Evolutionary conservation across 1,140 invertebrate species (phyloP).

Genomic region (Hirudo medicinalis): DNA sequence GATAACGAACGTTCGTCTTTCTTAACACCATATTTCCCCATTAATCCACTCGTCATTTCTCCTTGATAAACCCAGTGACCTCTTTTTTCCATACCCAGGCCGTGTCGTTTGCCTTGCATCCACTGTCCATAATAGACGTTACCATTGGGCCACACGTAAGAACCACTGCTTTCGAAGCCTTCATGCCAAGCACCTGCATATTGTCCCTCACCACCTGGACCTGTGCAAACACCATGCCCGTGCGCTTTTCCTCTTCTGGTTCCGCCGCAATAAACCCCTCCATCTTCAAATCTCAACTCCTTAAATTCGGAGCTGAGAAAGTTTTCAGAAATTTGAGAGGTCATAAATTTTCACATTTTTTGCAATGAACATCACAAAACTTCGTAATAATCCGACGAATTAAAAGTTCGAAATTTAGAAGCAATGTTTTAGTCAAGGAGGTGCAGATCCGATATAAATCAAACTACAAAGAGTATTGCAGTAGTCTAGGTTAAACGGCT

Average conservation of each 20-base stretch:
- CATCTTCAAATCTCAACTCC: conserved; percentile 89
- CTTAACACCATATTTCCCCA: conserved; percentile 85
- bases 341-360: too few species aligned
- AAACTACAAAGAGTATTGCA: too few species aligned
- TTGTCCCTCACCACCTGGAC: conserved; percentile 63
- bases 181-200: conserved; percentile 92
- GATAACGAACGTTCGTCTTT: conserved; percentile 80
- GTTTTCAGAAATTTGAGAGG: too few species aligned
- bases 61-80: conserved; percentile 90
- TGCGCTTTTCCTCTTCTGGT: conserved; percentile 73
- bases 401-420: too few species aligned
- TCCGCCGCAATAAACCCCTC: conserved; percentile 88
- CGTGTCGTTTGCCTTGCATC: conserved; percentile 92
- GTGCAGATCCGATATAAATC: too few species aligned
- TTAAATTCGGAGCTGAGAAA: not conserved
- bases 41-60: conserved; percentile 92
- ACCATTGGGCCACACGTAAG: conserved; percentile 87
- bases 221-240: conserved; percentile 24
- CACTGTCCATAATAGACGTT: conserved; percentile 89
- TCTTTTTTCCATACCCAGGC: conserved; percentile 79
- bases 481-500: too few species aligned
- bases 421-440: too few species aligned
- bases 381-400: too few species aligned
- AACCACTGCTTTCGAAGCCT: conserved; percentile 89
- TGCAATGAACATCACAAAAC: too few species aligned